Evolutionary conservation across 2,888 invertebrate species (phyloP), one percentile per base, ranked within the genome.

Genomic region (Amiota mariae): DNA sequence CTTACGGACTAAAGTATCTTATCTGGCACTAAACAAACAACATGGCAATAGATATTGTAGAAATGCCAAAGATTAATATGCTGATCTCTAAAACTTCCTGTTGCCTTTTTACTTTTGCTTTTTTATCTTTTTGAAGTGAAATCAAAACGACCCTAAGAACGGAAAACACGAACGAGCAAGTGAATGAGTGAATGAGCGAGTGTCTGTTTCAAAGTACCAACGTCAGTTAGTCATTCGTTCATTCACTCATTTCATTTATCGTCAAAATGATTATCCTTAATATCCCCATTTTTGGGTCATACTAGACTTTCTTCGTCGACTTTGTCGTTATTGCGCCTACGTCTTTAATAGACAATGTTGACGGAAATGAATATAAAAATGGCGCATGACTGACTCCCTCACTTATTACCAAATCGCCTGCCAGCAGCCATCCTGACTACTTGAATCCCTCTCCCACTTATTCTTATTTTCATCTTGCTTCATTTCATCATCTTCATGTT

Each of bases 201-300:
- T 10, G 11, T 15, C 59, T 18, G 59, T 59, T 4, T 4, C 20
- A 15, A 8, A 36, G 36, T 36, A 18, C 63, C 13, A 36, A 63
- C 46, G 46, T 11, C 46, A 36, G 24, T 63, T 24, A 24, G 24
- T 24, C 24, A 24, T 24, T 24, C 24, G 24, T 24, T 24, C 24
- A 24, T 24, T 24, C 63, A 51, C 72, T 61, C 59, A 68, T 67
- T 68, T 72, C 72, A 47, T 81, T 84, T 84, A 82, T 81, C 84
- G 77, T 82, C 79, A 78, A 82, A 82, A 85, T 83, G 86, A 86
- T 86, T 81, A 86, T 85, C 78, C 80, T 74, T 78, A 84, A 84
- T 83, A 81, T 76, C 76, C 75, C 71, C 2, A 6, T 36, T 74
- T 73, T 48, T 66, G 73, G 76, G 77, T 73, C 57, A 59, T 74